Conservation (phyloP, 2,888 invertebrate genomes). For the Ochropleura plecta region DNA sequence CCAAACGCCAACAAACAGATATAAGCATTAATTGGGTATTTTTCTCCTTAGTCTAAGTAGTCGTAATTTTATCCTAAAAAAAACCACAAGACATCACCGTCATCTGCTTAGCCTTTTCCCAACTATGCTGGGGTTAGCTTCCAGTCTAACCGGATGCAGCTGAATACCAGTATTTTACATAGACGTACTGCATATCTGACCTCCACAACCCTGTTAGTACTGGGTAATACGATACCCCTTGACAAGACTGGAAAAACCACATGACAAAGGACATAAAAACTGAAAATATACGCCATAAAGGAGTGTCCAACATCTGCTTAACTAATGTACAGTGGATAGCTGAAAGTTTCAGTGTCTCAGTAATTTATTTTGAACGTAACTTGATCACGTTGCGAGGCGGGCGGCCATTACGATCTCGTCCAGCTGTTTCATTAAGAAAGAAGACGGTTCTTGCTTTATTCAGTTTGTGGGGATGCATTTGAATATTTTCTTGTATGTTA, state of each 20-base stretch:
- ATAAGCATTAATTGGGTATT: too few relatives aligned
- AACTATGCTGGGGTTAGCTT: too few relatives aligned
- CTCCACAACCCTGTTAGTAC: too few relatives aligned
- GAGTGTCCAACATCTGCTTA: constrained; percentile 44
- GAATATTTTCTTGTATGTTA: not conserved
- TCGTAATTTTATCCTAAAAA: too few relatives aligned
- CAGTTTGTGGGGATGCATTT: constrained; percentile 10
- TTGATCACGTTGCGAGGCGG: constrained; percentile 58
- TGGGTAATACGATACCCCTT: too few relatives aligned
- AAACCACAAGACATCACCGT: too few relatives aligned
- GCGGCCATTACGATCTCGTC: constrained; percentile 19
- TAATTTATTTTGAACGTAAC: constrained; percentile 68
- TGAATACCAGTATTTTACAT: too few relatives aligned
- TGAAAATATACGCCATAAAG: constrained; percentile 18
- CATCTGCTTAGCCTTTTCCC: too few relatives aligned
- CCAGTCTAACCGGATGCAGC: too few relatives aligned
- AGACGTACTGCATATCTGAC: too few relatives aligned
- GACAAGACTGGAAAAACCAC: not conserved
- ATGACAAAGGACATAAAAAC: not conserved
- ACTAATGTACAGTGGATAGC: constrained; percentile 30
- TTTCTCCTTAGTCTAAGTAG: too few relatives aligned
- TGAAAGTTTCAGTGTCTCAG: constrained; percentile 54
- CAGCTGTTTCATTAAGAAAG: constrained; percentile 56
- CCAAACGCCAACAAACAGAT: too few relatives aligned
- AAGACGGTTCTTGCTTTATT: constrained; percentile 27